Evolutionary conservation across 2,888 invertebrate genomes (phyloP).

Genomic region (Argyresthia goedartella): DNA sequence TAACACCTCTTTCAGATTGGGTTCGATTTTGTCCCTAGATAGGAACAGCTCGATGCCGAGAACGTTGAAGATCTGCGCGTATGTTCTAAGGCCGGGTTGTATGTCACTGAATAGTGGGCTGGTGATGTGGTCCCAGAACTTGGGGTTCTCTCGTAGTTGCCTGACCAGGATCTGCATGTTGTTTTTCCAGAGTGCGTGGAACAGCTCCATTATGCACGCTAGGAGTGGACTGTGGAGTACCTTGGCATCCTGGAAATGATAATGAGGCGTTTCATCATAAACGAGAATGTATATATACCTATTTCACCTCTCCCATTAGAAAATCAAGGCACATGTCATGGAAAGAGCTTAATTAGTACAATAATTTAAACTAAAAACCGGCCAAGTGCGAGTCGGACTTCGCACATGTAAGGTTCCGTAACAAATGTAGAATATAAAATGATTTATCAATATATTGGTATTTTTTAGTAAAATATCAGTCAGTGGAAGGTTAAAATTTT

Average conservation of each 20-base stretch:
- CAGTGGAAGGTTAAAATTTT: too few species aligned
- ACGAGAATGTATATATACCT: too few species aligned
- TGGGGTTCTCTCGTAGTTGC: constrained; percentile 69
- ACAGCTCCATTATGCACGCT: constrained; percentile 74
- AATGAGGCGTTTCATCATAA: too few species aligned
- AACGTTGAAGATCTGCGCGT: constrained; percentile 76
- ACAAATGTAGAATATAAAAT: too few species aligned
- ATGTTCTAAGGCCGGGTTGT: constrained; percentile 69
- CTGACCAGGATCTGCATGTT: constrained; percentile 76
- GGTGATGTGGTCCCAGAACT: constrained; percentile 76
- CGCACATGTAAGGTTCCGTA: too few species aligned
- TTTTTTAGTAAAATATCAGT: too few species aligned
- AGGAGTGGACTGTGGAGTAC: constrained; percentile 73
- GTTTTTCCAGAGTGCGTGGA: constrained; percentile 78
- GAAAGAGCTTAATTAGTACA: too few species aligned
- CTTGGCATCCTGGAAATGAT: constrained; percentile 61
- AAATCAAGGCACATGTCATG: too few species aligned
- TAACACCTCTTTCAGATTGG: constrained; percentile 62
- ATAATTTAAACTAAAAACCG: too few species aligned
- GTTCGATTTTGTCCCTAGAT: constrained; percentile 55
- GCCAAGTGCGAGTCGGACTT: too few species aligned
- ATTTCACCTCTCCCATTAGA: too few species aligned
- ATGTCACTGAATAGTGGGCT: constrained; percentile 73
- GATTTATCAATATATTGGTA: too few species aligned
- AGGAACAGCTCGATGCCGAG: constrained; percentile 73